Evolutionary conservation across 37 sponge, comb jelly and placozoan genomes (phyloP), one percentile per base, ranked within the genome.

Genomic region (Ephydatia muelleri): DNA sequence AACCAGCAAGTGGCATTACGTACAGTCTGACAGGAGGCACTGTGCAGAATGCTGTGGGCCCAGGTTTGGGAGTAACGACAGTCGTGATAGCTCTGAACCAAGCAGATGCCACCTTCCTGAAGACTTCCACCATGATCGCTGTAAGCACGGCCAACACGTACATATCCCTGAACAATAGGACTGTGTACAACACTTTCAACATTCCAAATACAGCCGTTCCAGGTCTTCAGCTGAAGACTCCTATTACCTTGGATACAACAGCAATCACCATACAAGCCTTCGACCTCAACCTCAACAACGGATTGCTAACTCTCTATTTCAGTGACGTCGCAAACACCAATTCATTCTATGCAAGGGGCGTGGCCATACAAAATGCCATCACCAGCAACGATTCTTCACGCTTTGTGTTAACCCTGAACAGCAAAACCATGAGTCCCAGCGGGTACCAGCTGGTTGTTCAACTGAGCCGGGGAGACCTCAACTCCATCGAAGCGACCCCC

Each of bases 1-100:
- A 23, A 19, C 80, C 72, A 33, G n/a, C 34, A 0, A 49, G 72
- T 76, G 88, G 83, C 28, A 39, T 40, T 38, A 14, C 43, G 21
- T 93, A 87, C 68, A 90, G 83, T 19, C 87, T 97, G 14, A 92
- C 88, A 26, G 95, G 95, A 30, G 97, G 97, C 28, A 49, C 64
- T 1, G 77, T 92, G n/a, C 35, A 65, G 2, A 87, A 90, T 40
- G 40, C 39, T 13, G 73, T 38, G n/a, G 84, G 68, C 16, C 25
- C 30, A 25, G 49, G 33, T 67, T 67, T 77, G 37, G 93, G 93
- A 0, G 38, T 90, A 1, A 82, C 81, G 82, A 71, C 83, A 28
- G 79, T 92, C 5, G 65, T 83, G 0, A 84, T 95, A 30, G 35
- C 83, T 23, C 67, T 95, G 25, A 90, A 71, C 35, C 82, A 87